Percentiles rank a stretch among this genome's conserved stretches.
phyloP scores from a whole-genome alignment of 2,113 vertebrate species.

The Taurulus bubalis region DNA sequence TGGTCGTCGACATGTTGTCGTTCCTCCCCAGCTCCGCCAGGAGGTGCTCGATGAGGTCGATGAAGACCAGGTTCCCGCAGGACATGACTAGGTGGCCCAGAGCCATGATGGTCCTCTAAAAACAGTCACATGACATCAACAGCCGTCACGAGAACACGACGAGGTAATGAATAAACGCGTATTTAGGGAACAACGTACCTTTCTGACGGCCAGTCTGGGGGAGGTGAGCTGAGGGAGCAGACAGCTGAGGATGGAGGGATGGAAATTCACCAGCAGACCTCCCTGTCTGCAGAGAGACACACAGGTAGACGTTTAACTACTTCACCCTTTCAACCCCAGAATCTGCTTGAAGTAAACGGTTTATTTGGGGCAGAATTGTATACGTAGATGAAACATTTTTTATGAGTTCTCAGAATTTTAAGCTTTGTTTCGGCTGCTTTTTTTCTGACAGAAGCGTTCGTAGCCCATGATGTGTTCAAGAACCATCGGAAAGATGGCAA shows the following conservation, averaged over 20 bases:
- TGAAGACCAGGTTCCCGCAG: slow-evolving; percentile 98
- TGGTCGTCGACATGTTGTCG: slow-evolving; percentile 99
- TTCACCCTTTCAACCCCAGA: too few species aligned
- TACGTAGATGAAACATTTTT: too few species aligned
- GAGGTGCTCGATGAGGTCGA: slow-evolving; percentile 98
- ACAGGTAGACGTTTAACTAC: background rate
- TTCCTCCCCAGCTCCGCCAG: slow-evolving; percentile 96
- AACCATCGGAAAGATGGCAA: too few species aligned
- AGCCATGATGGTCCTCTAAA: slow-evolving; percentile 96
- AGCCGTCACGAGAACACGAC: background rate
- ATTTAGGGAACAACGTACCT: slow-evolving; percentile 62
- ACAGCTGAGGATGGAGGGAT: slow-evolving; percentile 99
- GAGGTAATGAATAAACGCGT: rapidly evolving
- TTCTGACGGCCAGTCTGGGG: slow-evolving; percentile 96
- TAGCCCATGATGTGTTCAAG: too few species aligned
- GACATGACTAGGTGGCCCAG: slow-evolving; percentile 99
- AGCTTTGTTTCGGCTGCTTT: too few species aligned
- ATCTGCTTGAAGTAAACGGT: too few species aligned
- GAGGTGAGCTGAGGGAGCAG: slow-evolving; percentile 98
- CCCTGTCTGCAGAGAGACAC: slow-evolving; percentile 88
- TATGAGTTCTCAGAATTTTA: too few species aligned
- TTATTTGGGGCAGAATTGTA: too few species aligned
- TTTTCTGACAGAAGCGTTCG: too few species aligned
- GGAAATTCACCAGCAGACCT: slow-evolving; percentile 98
- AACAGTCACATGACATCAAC: background rate